Evolutionary conservation across 2,797 vertebrate species (phyloP).

Genomic region (Linurgus olivaceus): DNA sequence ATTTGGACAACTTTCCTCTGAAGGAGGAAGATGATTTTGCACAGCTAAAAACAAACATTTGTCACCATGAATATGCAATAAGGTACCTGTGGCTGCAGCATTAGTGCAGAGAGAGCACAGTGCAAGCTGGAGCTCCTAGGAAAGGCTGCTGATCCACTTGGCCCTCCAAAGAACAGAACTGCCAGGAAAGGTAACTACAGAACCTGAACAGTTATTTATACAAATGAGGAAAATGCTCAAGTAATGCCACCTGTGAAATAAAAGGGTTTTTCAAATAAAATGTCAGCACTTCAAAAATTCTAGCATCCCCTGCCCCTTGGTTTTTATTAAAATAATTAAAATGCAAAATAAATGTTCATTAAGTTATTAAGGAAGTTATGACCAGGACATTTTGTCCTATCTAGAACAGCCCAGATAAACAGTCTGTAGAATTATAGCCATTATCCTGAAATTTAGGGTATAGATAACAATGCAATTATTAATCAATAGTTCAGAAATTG

Average conservation of each 20-base stretch:
- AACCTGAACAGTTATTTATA: not conserved
- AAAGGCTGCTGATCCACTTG: not conserved
- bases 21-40: not conserved
- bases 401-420: not conserved
- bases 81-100: not conserved
- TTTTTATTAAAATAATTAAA: not conserved
- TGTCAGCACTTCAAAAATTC: not conserved
- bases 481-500: not conserved
- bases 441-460: not conserved
- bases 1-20: not conserved
- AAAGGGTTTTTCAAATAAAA: not conserved
- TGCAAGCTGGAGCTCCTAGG: not conserved
- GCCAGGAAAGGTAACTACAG: not conserved
- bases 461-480: not conserved
- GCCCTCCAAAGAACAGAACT: not conserved
- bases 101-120: not conserved
- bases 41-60: not conserved
- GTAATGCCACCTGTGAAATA: not conserved
- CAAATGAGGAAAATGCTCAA: not conserved
- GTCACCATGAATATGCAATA: not conserved
- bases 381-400: not conserved
- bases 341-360: not conserved
- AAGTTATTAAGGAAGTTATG: not conserved
- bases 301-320: accelerated
- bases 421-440: not conserved